phyloP scores from a whole-genome alignment of 2,113 vertebrate genomes.

The Castor canadensis region DNA sequence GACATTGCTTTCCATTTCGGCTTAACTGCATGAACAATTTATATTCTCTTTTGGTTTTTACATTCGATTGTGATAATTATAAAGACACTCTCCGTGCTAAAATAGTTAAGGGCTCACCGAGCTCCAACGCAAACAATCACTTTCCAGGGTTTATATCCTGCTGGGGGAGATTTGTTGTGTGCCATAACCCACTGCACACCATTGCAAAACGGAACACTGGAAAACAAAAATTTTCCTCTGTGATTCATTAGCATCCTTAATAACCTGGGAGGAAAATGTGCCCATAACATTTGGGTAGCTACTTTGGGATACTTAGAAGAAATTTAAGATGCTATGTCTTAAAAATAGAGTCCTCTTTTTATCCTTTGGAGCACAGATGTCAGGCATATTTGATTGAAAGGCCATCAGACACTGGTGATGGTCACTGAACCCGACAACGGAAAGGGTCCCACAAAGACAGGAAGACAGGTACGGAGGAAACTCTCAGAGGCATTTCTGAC shows the following conservation, averaged over 20 bases:
- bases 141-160: slow-evolving; percentile 33
- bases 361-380: slow-evolving; percentile 4
- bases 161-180: not conserved
- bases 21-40: slow-evolving; percentile 70
- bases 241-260: not conserved
- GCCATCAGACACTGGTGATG: not conserved
- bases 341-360: not conserved
- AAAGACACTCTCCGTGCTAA: not conserved
- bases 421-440: not conserved
- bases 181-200: not conserved
- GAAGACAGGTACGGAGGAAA: not conserved
- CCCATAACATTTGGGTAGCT: slow-evolving; percentile 9
- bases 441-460: not conserved
- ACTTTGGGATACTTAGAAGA: not conserved
- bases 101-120: slow-evolving; percentile 55
- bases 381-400: not conserved
- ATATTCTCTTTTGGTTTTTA: slow-evolving; percentile 63
- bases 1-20: slow-evolving; percentile 60
- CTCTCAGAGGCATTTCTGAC: not conserved
- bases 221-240: slow-evolving; percentile 49
- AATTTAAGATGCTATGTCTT: slow-evolving; percentile 36
- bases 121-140: not conserved
- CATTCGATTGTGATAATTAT: slow-evolving; percentile 62
- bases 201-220: not conserved
- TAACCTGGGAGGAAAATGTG: not conserved